phyloP scores from a whole-genome alignment of 2,888 invertebrate species.

The Nasonovia ribisnigri region DNA sequence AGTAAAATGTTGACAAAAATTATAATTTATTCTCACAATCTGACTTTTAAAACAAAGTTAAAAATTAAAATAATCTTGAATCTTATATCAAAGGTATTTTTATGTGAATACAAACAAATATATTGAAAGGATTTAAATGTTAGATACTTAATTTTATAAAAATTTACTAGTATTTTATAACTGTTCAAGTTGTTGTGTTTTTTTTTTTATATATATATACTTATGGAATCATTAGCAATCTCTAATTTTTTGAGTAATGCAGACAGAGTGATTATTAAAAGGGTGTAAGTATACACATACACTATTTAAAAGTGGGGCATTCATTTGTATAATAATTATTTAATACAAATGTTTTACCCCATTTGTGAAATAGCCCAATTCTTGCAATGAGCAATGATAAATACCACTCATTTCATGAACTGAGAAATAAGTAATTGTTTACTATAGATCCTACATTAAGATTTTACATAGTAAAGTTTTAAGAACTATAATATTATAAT shows the following conservation, averaged over 20 bases:
- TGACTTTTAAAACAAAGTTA: conserved; percentile 7
- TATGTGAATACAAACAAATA: conserved; percentile 19
- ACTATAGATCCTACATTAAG: background rate
- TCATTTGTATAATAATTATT: background rate
- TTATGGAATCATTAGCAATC: background rate
- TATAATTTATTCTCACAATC: background rate
- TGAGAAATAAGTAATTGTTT: background rate
- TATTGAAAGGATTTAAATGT: conserved; percentile 8
- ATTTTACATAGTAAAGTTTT: background rate
- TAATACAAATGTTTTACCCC: background rate
- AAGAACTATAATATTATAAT: background rate
- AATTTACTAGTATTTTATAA: conserved; percentile 43
- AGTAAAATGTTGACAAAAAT: conserved; percentile 19
- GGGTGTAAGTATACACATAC: background rate
- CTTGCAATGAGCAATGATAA: background rate
- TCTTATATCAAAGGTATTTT: conserved; percentile 32
- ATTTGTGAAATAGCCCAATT: background rate
- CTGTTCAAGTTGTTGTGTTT: conserved; percentile 22
- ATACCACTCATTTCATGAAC: background rate
- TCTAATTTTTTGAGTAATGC: conserved; percentile 19
- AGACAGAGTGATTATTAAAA: conserved; percentile 46
- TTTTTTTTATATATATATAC: conserved; percentile 11
- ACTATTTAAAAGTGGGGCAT: background rate
- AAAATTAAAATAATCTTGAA: conserved; percentile 14
- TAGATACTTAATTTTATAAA: conserved; percentile 37